Evolutionary conservation across 2,113 vertebrate genomes (phyloP), one percentile per base, ranked within the genome.

Genomic region (Alectura lathami): DNA sequence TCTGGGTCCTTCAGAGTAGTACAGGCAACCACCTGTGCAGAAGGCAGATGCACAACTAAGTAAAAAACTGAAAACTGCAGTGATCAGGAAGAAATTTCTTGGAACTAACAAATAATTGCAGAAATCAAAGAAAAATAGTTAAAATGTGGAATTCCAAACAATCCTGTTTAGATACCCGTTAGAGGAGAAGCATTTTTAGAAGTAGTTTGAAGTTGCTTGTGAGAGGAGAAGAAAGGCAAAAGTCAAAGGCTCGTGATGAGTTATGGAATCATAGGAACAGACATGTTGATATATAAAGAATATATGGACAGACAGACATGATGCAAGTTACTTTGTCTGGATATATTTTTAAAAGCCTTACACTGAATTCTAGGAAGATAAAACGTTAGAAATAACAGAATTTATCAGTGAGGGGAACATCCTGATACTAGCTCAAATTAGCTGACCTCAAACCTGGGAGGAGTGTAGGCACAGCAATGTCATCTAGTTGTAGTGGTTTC

Each of bases 401-500:
- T 70, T 90, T 80, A 47, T 86, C 18, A 29, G 38, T 70, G 64
- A 86, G 42, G 17, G 40, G 21, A 86, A 22, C 23, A 26, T 5
- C 29, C 45, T 62, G n/a, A 29, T 27, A 21, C 45, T 29, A 27
- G 40, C 47, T 82, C 78, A 75, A 89, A 59, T 24, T 40, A 23
- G 2, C 26, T 72, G 88, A 26, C 62, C 73, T 80, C 45, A 53
- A 0, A 27, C 1, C 8, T 57, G 50, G 45, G 72, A 56, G 36
- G 23, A 43, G 9, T 8, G 45, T 38, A 76, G 40, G 24, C 45
- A 57, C 27, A 73, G 48, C 54, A 53, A 4, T 48, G 47, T 68
- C 22, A 14, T 3, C 0, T 1, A n/a, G 32, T 27, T 4, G 0
- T 2, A 1, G 50, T 8, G 51, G 29, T 51, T 83, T 60, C 38